Evolutionary conservation across 2,888 invertebrate genomes (phyloP), one percentile per base, ranked within the genome.

Genomic region (Drosophila rellima): DNA sequence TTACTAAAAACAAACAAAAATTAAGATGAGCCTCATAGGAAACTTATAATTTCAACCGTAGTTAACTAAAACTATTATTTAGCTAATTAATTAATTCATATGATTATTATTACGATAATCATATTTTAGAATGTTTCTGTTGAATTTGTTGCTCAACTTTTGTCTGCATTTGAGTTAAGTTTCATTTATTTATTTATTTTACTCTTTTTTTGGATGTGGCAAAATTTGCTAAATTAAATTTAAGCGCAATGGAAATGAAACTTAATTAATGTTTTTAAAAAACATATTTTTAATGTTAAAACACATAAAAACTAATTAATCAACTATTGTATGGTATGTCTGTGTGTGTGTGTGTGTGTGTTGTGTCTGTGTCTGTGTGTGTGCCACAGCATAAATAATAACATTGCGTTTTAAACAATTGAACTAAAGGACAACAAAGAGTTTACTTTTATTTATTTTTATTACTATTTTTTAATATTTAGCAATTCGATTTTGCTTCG

Each of bases 21-120:
- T 76, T 63, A 82, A 81, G 88, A 91, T 90, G 91, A 92, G 92
- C 92, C 92, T 92, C 92, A 91, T 92, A 92, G 92, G 92, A 92
- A 92, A 92, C 91, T 89, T 91, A 90, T 78, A 84, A 70, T 82
- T 91, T 91, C 92, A 92, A 91, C 91, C 90, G 82, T 91, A 88
- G 89, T 91, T 90, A 80, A 82, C 76, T 84, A 75, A 74, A 78
- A 91, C 91, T 91, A 91, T 90, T 90, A 80, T 78, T 83, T 84
- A 70, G 75, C 82, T 88, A 77, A 74, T 64, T 70, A 37, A 57
- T 56, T 73, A 55, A 51, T 73, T 45, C 18, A 39, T 51, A 57
- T 31, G 18, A 48, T 60, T 61, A 15, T 59, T 50, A 45, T 66
- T 26, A 48, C 31, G 64, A 40, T 18, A 42, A 29, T 11, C 17